Conservation (phyloP, 2,113 vertebrate genomes). For the Rhinoderma darwinii region DNA sequence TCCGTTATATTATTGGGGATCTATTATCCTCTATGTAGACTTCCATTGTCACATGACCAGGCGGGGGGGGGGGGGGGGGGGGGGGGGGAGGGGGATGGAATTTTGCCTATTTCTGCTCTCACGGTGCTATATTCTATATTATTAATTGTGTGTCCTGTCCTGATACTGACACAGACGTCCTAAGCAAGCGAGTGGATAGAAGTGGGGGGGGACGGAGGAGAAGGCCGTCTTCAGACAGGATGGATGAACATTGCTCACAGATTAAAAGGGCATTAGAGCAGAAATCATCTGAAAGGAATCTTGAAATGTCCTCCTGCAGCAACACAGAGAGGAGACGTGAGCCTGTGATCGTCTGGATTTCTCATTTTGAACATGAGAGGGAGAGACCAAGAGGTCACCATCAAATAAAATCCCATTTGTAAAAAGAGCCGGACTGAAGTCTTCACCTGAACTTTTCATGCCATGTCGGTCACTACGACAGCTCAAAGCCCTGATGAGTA, state of each 20-base stretch:
- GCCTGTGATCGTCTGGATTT: background rate
- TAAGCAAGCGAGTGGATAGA: background rate
- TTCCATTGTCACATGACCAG: background rate
- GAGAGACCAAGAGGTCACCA: background rate
- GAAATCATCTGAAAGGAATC: conserved; percentile 45
- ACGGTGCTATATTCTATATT: background rate
- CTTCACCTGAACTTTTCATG: background rate
- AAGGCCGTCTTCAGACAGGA: conserved; percentile 30
- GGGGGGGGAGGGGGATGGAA: background rate
- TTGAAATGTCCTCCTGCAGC: conserved; percentile 26
- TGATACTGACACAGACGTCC: background rate
- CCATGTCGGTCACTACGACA: background rate
- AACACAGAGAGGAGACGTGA: background rate
- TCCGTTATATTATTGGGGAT: too few relatives aligned
- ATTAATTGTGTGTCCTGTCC: background rate
- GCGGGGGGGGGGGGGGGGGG: too few relatives aligned
- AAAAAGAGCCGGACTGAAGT: conserved; percentile 8
- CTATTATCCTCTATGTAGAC: background rate
- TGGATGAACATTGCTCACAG: conserved; percentile 51
- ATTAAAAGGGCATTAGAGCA: conserved; percentile 46
- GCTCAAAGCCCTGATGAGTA: background rate
- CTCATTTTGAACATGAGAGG: conserved; percentile 15
- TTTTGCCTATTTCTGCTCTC: background rate
- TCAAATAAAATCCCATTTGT: conserved; percentile 11
- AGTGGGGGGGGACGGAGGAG: background rate